Evolutionary conservation across 2,113 vertebrate species (phyloP).

Genomic region (Oryzias curvinotus): DNA sequence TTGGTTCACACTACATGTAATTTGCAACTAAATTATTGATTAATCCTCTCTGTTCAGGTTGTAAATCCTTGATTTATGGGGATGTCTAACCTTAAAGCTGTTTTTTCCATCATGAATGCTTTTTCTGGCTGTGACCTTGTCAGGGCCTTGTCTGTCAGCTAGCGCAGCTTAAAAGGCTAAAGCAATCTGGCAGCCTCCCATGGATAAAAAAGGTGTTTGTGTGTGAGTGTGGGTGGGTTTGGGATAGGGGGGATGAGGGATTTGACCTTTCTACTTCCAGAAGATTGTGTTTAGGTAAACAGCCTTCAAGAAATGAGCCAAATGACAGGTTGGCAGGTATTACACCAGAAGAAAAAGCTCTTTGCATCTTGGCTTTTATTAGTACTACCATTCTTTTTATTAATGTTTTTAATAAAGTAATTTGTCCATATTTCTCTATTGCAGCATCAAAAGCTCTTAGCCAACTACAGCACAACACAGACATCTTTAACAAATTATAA

Average conservation of each 20-base stretch:
- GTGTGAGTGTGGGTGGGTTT: constrained; percentile 18
- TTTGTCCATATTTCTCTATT: not conserved
- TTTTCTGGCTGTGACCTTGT: constrained; percentile 68
- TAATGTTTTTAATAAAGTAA: not conserved
- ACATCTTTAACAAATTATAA: constrained; percentile 1
- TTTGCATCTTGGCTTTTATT: not conserved
- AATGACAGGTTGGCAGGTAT: constrained; percentile 72
- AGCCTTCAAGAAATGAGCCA: constrained; percentile 84
- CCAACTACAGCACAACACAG: too few species aligned
- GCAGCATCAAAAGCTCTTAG: not conserved
- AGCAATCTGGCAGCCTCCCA: constrained; percentile 84
- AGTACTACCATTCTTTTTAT: not conserved
- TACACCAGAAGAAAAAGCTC: constrained; percentile 51
- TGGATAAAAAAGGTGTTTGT: constrained; percentile 53
- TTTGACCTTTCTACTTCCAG: constrained; percentile 84
- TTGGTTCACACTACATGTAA: constrained; percentile 5
- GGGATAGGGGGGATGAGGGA: constrained; percentile 39
- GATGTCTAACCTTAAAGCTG: constrained; percentile 27
- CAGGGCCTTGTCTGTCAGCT: constrained; percentile 72
- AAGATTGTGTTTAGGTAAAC: constrained; percentile 88
- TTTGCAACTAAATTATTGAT: constrained; percentile 3
- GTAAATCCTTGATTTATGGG: constrained; percentile 12
- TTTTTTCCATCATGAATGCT: constrained; percentile 57
- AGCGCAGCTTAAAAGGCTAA: constrained; percentile 84
- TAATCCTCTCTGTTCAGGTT: not conserved